Conservation (phyloP, 2,888 invertebrate species). For the Lysandra coridon region DNA sequence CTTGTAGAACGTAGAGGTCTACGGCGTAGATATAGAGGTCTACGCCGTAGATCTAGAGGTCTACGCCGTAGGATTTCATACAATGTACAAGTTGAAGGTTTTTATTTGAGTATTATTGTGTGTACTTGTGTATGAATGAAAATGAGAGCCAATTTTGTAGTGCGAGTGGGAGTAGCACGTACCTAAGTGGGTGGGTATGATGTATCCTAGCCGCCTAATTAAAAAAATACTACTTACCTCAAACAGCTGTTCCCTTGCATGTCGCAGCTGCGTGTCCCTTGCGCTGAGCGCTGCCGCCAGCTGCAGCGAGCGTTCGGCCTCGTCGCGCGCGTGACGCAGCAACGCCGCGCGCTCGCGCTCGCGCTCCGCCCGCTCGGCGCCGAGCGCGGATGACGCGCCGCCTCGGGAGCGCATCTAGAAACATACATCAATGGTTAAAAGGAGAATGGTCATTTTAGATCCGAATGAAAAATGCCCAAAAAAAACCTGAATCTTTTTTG, state of each 20-base stretch:
- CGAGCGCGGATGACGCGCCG: conserved; percentile 86
- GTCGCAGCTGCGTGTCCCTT: conserved; percentile 91
- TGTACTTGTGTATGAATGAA: no score
- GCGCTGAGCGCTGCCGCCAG: conserved; percentile 93
- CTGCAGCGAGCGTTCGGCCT: conserved; percentile 92
- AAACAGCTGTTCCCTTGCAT: conserved; percentile 91
- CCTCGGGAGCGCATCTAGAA: conserved; percentile 84
- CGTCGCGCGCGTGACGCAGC: conserved; percentile 92
- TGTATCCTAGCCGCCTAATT: no score
- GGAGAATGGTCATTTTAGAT: not conserved
- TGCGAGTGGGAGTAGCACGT: no score
- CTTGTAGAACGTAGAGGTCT: no score
- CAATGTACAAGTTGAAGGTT: no score
- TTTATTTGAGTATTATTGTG: no score
- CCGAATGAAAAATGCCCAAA: not conserved
- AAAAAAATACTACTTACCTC: conserved; percentile 76
- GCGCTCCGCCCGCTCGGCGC: conserved; percentile 83
- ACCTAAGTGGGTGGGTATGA: no score
- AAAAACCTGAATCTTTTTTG: not conserved
- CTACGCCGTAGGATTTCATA: no score
- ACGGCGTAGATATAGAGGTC: no score
- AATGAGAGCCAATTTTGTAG: no score
- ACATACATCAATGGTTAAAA: not conserved
- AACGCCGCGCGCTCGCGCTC: conserved; percentile 95
- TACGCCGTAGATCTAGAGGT: no score